Evolutionary conservation across 2,113 vertebrate genomes (phyloP).

Genomic region (Pangasianodon hypophthalmus): DNA sequence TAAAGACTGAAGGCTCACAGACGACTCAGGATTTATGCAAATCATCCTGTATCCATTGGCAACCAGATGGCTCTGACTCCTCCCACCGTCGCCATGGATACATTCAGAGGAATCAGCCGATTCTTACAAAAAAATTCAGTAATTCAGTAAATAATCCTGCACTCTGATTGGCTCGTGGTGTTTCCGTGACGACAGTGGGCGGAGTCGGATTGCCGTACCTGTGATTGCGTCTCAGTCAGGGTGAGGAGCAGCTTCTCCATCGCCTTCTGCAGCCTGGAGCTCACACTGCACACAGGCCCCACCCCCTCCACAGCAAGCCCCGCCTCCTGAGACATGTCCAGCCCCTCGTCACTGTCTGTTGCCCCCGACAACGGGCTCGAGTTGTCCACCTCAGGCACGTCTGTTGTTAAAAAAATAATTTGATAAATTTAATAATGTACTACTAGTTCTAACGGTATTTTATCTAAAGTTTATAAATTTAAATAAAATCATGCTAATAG

Average conservation of each 20-base stretch:
- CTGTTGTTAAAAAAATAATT: conserved; percentile 55
- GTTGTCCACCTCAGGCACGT: conserved; percentile 59
- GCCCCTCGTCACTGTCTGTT: conserved; percentile 69
- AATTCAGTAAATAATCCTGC: not conserved
- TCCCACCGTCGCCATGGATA: not conserved
- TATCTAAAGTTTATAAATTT: not conserved
- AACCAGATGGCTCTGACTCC: not conserved
- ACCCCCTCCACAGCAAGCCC: conserved; percentile 86
- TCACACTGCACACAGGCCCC: conserved; percentile 80
- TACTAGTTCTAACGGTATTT: not conserved
- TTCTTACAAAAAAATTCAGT: not conserved
- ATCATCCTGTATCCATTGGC: not conserved
- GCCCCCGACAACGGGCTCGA: conserved; percentile 70
- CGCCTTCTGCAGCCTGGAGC: conserved; percentile 83
- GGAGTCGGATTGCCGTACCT: conserved; percentile 74
- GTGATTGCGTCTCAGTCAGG: conserved; percentile 84
- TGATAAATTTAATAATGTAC: not conserved
- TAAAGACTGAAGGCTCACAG: no score
- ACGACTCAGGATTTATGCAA: not conserved
- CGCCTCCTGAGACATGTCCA: conserved; percentile 81
- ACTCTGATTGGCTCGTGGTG: not conserved
- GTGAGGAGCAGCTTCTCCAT: conserved; percentile 89
- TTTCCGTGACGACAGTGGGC: not conserved
- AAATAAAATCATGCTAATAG: not conserved
- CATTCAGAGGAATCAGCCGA: not conserved